These are phyloP conservation scores for Anseranas semipalmata DNA, from an alignment of 2,113 vertebrate genomes.

Conservation along the genomic window DNA sequence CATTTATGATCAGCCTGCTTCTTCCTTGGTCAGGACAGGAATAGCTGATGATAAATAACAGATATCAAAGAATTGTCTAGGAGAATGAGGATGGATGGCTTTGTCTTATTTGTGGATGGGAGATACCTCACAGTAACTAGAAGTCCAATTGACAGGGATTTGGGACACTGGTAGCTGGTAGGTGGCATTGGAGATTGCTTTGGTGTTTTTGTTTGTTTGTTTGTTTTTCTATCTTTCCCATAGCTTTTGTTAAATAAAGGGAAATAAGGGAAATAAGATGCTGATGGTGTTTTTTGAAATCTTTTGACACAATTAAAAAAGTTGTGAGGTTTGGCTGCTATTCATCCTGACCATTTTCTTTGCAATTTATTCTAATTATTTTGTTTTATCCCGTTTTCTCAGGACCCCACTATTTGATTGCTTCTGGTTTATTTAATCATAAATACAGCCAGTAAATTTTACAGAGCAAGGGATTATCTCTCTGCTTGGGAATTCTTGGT, in stretches of 20 bases:
- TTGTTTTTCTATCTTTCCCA: not conserved
- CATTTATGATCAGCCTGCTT: not conserved
- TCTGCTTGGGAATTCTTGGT: not conserved
- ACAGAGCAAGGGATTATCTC: not conserved
- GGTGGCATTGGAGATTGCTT: not conserved
- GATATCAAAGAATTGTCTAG: not conserved
- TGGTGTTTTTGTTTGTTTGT: not conserved
- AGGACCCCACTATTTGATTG: fast-evolving
- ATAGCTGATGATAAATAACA: not conserved
- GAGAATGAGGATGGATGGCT: not conserved
- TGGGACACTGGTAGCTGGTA: not conserved
- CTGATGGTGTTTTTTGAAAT: not conserved
- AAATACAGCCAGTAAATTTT: not conserved
- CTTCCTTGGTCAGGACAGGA: not conserved
- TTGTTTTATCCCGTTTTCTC: not conserved
- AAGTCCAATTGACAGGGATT: not conserved
- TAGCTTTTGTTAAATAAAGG: not conserved
- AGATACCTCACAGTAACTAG: not conserved
- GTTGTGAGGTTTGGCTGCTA: fast-evolving
- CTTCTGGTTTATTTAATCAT: not conserved
- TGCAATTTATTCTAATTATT: not conserved
- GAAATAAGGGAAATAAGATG: not conserved
- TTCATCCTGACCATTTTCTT: not conserved
- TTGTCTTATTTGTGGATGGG: not conserved
- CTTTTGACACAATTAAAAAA: not conserved